These are phyloP conservation scores for Bradypodion pumilum DNA, from an alignment of 2,797 vertebrate species.

Conservation along the genomic window DNA sequence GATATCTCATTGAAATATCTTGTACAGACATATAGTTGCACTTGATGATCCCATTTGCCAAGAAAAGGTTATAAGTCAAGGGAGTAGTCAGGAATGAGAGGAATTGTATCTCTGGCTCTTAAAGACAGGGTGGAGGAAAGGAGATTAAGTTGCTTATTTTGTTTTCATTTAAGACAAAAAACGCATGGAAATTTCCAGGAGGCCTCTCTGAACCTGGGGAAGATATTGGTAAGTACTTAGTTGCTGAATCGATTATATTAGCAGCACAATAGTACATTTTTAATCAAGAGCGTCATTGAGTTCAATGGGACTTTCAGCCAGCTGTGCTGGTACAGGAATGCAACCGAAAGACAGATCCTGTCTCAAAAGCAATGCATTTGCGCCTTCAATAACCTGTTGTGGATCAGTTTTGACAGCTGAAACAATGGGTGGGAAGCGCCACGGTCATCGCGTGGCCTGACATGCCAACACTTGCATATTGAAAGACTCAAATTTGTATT, in stretches of 20 bases:
- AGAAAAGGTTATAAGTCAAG: constrained; percentile 56
- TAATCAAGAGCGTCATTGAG: neutral
- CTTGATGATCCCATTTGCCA: constrained; percentile 56
- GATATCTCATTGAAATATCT: constrained; percentile 58
- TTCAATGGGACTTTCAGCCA: neutral
- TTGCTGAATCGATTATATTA: neutral
- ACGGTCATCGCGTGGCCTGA: neutral
- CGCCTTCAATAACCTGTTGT: neutral
- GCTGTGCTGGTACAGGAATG: neutral
- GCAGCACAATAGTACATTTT: neutral
- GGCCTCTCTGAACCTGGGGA: constrained; percentile 92
- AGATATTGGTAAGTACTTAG: constrained; percentile 87
- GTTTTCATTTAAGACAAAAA: constrained; percentile 78
- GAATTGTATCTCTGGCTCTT: constrained; percentile 19
- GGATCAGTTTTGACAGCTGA: neutral
- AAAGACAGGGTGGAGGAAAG: neutral
- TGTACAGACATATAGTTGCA: constrained; percentile 32
- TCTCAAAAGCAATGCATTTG: neutral
- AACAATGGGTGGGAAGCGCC: neutral
- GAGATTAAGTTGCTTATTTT: constrained; percentile 33
- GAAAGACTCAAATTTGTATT: neutral
- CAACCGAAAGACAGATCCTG: neutral
- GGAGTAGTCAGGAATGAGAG: constrained; percentile 5
- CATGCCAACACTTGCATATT: neutral
- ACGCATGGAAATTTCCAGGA: constrained; percentile 95